Base-by-base conservation (phyloP, 1,140 invertebrate genomes). In the Drosophila pectinifera region DNA sequence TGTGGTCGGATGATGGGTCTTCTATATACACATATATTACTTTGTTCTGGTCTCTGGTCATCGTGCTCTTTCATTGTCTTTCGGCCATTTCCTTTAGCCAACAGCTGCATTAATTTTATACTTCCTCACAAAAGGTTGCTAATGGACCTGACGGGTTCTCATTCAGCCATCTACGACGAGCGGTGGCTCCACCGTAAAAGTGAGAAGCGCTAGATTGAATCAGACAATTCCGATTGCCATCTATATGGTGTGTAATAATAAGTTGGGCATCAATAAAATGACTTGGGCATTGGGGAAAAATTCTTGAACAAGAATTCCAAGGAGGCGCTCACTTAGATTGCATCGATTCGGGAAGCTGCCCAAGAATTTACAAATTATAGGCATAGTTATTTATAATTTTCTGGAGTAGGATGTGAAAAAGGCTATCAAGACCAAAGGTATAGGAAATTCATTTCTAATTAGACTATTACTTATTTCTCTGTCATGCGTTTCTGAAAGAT, bases 51-150 rank as follows among this genome's bases (percentile, higher is more conserved):
- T 56, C 67, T 41, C 10, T 61, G 61, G 68, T 51, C 74, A 81
- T 78, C 82, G 65, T 64, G 43, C 48, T 49, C 64, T 68, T 67
- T 61, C 58, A 82, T 78, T 88, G 82, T 86, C 82, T 86, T 77
- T 82, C 80, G 74, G 43, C 65, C 83, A 82, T 88, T 86, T 86
- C 83, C 83, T 88, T 73, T 34, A 54, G 53, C n/a, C n/a, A 61
- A 53, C 70, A 48, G 41, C 59, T 45, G 53, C 82, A 64, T 82
- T 86, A 72, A 86, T 86, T 88, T 73, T 79, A 79, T 62, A 79
- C 70, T 88, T 86, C 84, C 83, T 83, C 58, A 56, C 64, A 49
- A 80, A 62, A 68, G 78, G 46, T 61, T 46, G 53, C 56, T 62
- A 43, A 59, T 64, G 59, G 58, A 55, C 22, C 48, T 13, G 74